Evolutionary conservation across 2,797 vertebrate genomes (phyloP), one percentile per base, ranked within the genome.

Genomic region (Eidolon dupreanum): DNA sequence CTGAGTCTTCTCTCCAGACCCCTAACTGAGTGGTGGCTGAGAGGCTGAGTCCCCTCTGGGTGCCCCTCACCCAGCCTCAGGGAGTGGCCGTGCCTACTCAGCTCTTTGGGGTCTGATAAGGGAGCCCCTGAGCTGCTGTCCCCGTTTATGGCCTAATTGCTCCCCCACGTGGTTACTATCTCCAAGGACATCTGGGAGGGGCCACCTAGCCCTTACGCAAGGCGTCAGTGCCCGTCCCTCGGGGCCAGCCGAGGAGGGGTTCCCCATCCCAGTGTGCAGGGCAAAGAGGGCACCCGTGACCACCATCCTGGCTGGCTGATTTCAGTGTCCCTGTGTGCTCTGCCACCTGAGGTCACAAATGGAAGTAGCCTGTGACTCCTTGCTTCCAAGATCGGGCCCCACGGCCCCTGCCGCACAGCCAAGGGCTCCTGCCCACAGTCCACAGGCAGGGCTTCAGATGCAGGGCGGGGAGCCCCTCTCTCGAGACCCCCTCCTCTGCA

Each of bases 101-200:
- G 96, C 96, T 38, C 65, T 83, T 70, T 65, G 71, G 65, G 53
- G 33, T 46, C 55, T 77, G 92, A 86, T 94, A 94, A 96, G 85
- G 88, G n/a, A 38, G 61, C 63, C 95, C 53, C 31, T 6, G 49
- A 41, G 36, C 66, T 66, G 10, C 41, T 24, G 19, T 28, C 70
- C 43, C 41, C 0, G 0, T 95, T 98, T 98, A 98, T 93, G 88
- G 0, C n/a, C 81, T 96, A 73, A 96, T 96, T 96, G 90, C 98
- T 0, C 83, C 66, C 94, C 22, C 16, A 2, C 22, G 19, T 31
- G 43, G 83, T 84, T 26, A 36, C 68, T 3, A 12, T 82, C 84
- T 84, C 6, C 98, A 97, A 97, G 96, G 98, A 95, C 46, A 0
- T 31, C 2, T 13, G 38, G 90, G 57, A 55, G 49, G 77, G 81